A percentile compares a stretch with the other conserved stretches of the same genome.
These are phyloP conservation scores for Ectropis grisescens DNA, from an alignment of 1,140 invertebrate species.

Conservation along the genomic window DNA sequence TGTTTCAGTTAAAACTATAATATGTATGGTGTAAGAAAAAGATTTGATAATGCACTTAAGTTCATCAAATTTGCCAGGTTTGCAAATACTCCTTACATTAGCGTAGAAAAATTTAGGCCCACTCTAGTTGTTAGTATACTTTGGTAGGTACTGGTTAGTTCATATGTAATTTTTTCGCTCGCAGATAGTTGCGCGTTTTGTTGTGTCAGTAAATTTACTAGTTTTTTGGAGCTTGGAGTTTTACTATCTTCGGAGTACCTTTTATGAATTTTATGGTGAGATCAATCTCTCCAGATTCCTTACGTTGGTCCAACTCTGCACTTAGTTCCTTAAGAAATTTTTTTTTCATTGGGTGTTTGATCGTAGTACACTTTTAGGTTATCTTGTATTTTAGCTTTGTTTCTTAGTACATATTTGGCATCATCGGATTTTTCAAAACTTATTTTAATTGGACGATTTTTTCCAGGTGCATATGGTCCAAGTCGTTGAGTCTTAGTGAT, in stretches of 20 bases:
- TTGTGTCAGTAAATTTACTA: background rate
- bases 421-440: constrained; percentile 24
- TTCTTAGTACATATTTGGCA: constrained; percentile 7
- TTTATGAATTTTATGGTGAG: background rate
- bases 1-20: constrained; percentile 8
- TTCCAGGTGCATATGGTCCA: background rate
- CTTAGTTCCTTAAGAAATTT: constrained; percentile 5
- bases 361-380: constrained; percentile 15
- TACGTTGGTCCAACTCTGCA: constrained; percentile 10
- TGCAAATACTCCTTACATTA: constrained; percentile 10
- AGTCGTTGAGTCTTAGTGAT: background rate
- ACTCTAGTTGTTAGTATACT: background rate
- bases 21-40: background rate
- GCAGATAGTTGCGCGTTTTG: background rate
- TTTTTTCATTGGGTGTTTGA: constrained; percentile 15
- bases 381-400: constrained; percentile 12
- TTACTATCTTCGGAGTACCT: background rate
- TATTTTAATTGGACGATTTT: background rate
- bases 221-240: background rate
- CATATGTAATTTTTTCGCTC: background rate
- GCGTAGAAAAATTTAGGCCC: constrained; percentile 8
- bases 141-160: background rate
- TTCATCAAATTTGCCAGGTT: constrained; percentile 10
- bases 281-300: background rate
- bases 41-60: constrained; percentile 2